These are phyloP conservation scores for Bombus pyrosoma DNA, from an alignment of 1,140 invertebrate species.

Conservation along the genomic window DNA sequence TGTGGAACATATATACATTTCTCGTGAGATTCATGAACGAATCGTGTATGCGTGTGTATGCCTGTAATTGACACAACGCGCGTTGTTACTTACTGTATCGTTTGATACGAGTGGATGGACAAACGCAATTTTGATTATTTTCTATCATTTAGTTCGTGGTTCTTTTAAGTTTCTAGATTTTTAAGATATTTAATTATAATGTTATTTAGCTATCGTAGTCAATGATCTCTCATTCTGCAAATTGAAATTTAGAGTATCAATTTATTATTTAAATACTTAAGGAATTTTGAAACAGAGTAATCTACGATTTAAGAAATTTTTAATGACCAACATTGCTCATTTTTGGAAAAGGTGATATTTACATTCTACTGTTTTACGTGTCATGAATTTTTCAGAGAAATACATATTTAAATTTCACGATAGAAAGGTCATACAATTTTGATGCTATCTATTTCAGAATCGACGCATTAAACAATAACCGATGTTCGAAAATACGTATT, in stretches of 20 bases:
- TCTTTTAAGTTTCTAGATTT: not conserved
- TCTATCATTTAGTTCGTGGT: not conserved
- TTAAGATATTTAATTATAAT: not conserved
- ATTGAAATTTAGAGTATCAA: not conserved
- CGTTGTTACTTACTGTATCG: slow-evolving; percentile 49
- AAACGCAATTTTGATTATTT: not conserved
- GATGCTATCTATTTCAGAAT: too few relatives aligned
- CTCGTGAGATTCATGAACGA: slow-evolving; percentile 38
- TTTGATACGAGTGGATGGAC: slow-evolving; percentile 52
- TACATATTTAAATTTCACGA: too few relatives aligned
- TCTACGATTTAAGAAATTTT: too few relatives aligned
- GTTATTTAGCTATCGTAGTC: not conserved
- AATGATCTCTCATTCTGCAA: not conserved
- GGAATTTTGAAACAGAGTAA: too few relatives aligned
- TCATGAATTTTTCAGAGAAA: too few relatives aligned
- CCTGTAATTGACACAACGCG: slow-evolving; percentile 49
- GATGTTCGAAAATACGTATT: too few relatives aligned
- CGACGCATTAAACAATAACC: too few relatives aligned
- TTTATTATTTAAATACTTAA: not conserved
- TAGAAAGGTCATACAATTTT: too few relatives aligned
- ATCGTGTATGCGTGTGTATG: slow-evolving; percentile 37
- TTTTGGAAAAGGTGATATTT: too few relatives aligned
- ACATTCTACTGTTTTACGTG: too few relatives aligned
- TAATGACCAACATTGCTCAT: too few relatives aligned
- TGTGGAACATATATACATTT: not conserved